phyloP scores from a whole-genome alignment of 2,888 invertebrate species.

The Dinocampus coccinellae region DNA sequence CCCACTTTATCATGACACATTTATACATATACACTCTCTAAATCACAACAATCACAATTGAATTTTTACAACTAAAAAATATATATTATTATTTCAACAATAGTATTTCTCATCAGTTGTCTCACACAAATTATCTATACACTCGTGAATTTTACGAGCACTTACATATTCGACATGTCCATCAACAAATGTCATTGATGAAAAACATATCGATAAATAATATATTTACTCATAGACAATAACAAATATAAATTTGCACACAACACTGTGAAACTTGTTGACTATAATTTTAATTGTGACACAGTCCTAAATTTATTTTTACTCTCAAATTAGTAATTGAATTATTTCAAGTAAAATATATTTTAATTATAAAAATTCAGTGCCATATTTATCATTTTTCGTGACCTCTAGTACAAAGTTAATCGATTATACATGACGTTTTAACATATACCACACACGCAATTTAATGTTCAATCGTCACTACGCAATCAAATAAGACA shows the following conservation, averaged over 20 bases:
- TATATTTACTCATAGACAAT: background rate
- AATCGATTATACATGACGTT: constrained; percentile 42
- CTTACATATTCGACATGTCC: background rate
- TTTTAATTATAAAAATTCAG: background rate
- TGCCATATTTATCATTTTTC: constrained; percentile 12
- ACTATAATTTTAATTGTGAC: background rate
- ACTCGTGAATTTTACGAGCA: background rate
- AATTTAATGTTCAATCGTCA: constrained; percentile 29
- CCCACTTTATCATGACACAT: background rate
- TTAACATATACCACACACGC: constrained; percentile 36
- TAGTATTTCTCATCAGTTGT: too few relatives aligned
- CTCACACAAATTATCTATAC: background rate
- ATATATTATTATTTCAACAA: background rate
- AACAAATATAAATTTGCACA: too few relatives aligned
- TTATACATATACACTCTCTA: too few relatives aligned
- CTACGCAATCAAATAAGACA: background rate
- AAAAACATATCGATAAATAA: background rate
- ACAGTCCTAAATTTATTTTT: background rate
- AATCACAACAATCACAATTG: background rate
- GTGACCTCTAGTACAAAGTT: constrained; percentile 34
- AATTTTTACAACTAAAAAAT: background rate
- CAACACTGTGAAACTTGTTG: background rate
- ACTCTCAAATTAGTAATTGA: background rate
- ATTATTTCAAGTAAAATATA: background rate
- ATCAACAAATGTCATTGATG: background rate